Conservation (phyloP, 2,888 invertebrate genomes). For the Hedya salicella region DNA sequence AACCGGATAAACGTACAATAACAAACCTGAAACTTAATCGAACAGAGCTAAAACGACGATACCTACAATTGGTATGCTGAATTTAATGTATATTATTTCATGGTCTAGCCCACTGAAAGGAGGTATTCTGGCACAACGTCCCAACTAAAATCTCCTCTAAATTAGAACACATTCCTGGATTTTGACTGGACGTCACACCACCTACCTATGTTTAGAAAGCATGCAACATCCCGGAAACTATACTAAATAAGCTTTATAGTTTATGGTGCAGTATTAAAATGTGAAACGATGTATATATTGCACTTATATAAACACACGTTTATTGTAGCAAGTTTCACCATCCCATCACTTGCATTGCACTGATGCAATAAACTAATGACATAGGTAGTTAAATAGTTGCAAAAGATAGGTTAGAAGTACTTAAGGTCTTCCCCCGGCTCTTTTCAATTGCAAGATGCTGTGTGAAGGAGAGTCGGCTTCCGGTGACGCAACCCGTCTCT, state of each 20-base stretch:
- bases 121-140: background rate
- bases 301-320: background rate
- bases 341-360: background rate
- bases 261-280: slow-evolving; percentile 21
- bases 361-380: slow-evolving; percentile 26
- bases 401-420: slow-evolving; percentile 18
- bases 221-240: slow-evolving; percentile 20
- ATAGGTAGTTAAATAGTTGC: slow-evolving; percentile 12
- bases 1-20: too few relatives aligned
- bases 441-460: slow-evolving; percentile 27
- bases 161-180: slow-evolving; percentile 12
- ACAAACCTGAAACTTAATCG: too few relatives aligned
- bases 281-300: slow-evolving; percentile 5
- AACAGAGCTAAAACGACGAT: too few relatives aligned
- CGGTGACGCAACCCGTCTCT: slow-evolving; percentile 30
- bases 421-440: slow-evolving; percentile 6
- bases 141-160: slow-evolving; percentile 4
- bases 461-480: slow-evolving; percentile 1
- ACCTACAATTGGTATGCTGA: too few relatives aligned
- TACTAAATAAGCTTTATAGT: slow-evolving; percentile 28
- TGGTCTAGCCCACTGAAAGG: background rate
- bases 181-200: background rate
- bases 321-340: slow-evolving; percentile 4
- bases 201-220: slow-evolving; percentile 34
- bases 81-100: too few relatives aligned